Evolutionary conservation across 2,797 vertebrate genomes (phyloP).

Genomic region (Pseudochromis fuscus): DNA sequence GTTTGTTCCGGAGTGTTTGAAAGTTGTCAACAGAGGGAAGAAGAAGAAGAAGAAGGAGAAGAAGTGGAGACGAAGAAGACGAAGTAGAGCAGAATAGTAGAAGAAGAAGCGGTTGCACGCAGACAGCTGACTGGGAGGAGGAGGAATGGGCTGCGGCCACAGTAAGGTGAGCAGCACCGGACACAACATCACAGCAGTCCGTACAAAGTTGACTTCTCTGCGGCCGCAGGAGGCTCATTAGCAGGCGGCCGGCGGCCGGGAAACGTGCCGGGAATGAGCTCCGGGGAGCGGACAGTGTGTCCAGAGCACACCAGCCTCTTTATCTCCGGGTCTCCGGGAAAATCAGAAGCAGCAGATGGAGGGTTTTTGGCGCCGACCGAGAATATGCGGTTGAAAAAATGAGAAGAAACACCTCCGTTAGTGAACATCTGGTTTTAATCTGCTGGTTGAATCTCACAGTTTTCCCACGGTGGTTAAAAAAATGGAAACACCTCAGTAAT

Average conservation of each 20-base stretch:
- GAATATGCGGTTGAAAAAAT: too few relatives aligned
- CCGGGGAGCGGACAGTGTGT: background rate
- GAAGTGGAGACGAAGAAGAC: background rate
- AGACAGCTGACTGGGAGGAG: slow-evolving; percentile 40
- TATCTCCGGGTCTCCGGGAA: background rate
- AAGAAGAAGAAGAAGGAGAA: background rate
- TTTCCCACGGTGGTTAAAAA: slow-evolving; percentile 29
- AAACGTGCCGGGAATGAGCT: slow-evolving; percentile 37
- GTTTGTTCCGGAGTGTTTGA: slow-evolving; percentile 53
- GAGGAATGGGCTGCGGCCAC: slow-evolving; percentile 83
- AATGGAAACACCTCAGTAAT: too few relatives aligned
- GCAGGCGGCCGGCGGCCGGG: slow-evolving; percentile 19
- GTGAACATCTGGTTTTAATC: slow-evolving; percentile 66
- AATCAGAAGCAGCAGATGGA: background rate
- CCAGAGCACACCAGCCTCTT: background rate
- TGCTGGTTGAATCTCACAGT: slow-evolving; percentile 7
- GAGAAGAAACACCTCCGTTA: too few relatives aligned
- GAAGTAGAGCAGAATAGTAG: background rate
- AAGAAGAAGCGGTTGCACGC: slow-evolving; percentile 7
- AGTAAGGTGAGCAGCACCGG: slow-evolving; percentile 75
- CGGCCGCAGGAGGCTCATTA: slow-evolving; percentile 2
- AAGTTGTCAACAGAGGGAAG: slow-evolving; percentile 64
- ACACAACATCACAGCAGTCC: too few relatives aligned
- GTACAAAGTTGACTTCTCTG: too few relatives aligned
- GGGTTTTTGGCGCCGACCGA: background rate